Conservation (phyloP, 2,888 invertebrate genomes). For the Masnerella sp. region DNA sequence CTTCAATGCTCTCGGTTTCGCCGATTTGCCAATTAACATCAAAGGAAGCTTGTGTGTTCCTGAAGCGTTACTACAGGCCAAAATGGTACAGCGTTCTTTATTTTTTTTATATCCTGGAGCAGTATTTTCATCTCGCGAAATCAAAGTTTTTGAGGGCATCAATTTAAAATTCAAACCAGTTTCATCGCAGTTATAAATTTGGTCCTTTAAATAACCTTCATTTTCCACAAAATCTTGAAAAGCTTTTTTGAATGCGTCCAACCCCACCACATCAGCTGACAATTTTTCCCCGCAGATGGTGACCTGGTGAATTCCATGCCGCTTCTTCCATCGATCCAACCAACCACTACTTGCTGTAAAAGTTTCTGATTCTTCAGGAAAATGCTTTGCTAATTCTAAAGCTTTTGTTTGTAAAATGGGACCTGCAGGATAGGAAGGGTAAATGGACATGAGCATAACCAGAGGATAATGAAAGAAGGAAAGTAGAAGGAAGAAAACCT, state of each 20-base stretch:
- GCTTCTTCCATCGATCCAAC: slow-evolving; percentile 57
- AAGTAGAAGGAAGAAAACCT: too few species aligned
- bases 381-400: slow-evolving; percentile 41
- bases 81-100: slow-evolving; percentile 61
- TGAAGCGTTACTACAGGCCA: slow-evolving; percentile 61
- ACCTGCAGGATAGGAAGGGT: slow-evolving; percentile 1
- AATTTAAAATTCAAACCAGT: slow-evolving; percentile 61
- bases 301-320: slow-evolving; percentile 41
- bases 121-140: slow-evolving; percentile 42
- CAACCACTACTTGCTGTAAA: slow-evolving; percentile 55
- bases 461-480: neutral
- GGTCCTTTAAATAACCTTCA: slow-evolving; percentile 51
- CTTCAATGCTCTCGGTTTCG: slow-evolving; percentile 57
- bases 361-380: slow-evolving; percentile 45
- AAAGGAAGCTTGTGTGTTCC: slow-evolving; percentile 60
- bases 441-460: neutral
- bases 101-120: slow-evolving; percentile 58
- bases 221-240: slow-evolving; percentile 51
- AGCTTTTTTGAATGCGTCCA: slow-evolving; percentile 26
- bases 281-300: slow-evolving; percentile 53
- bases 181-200: slow-evolving; percentile 62
- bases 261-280: slow-evolving; percentile 47
- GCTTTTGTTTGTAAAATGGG: slow-evolving; percentile 35
- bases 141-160: slow-evolving; percentile 60
- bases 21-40: slow-evolving; percentile 29